Evolutionary conservation across 2,888 invertebrate genomes (phyloP).

Genomic region (Norana najaformis): DNA sequence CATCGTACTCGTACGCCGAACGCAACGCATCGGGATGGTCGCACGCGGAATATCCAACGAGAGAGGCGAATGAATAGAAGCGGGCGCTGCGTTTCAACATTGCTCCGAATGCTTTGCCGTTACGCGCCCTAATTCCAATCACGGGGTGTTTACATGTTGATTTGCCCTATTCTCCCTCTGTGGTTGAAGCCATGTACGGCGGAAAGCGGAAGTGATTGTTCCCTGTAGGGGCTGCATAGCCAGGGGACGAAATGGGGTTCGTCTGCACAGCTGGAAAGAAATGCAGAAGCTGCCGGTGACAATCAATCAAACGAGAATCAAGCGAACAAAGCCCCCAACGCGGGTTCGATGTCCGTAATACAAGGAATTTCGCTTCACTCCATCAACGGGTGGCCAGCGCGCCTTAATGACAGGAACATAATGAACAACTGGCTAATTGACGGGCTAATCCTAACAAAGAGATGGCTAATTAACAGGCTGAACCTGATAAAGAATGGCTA

Average conservation of each 20-base stretch:
- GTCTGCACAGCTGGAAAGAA: background rate
- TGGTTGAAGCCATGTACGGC: background rate
- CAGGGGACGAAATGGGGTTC: too few species aligned
- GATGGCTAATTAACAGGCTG: background rate
- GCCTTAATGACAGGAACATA: too few species aligned
- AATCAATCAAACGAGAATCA: background rate
- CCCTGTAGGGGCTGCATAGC: background rate
- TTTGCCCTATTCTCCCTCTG: background rate
- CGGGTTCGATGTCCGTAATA: background rate
- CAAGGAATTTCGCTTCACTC: background rate
- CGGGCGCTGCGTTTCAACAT: background rate
- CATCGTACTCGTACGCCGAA: background rate
- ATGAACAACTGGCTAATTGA: background rate
- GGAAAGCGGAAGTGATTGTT: background rate
- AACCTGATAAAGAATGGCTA: background rate
- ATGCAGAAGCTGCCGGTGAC: background rate
- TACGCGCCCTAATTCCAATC: background rate
- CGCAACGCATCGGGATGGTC: background rate
- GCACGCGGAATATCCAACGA: background rate
- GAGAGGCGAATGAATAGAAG: background rate
- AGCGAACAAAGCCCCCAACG: background rate
- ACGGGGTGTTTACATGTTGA: background rate
- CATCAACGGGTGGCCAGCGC: background rate
- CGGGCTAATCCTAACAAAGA: background rate
- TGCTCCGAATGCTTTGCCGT: background rate